These are phyloP conservation scores for Odontesthes bonariensis DNA, from an alignment of 2,113 vertebrate species.

Conservation along the genomic window DNA sequence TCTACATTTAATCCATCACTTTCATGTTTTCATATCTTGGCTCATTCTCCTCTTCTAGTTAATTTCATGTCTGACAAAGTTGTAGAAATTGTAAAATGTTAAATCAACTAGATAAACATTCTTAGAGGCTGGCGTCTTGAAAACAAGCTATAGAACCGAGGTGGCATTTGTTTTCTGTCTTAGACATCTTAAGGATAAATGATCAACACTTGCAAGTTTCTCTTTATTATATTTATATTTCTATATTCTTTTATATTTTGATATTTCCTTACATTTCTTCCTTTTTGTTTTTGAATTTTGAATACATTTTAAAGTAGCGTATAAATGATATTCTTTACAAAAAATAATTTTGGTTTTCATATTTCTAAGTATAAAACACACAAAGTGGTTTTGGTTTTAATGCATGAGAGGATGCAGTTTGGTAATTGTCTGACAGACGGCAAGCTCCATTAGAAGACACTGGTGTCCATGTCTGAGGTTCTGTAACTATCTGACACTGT, in stretches of 20 bases:
- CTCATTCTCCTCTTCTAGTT: neutral
- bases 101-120: conserved; percentile 1
- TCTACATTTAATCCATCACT: neutral
- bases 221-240: neutral
- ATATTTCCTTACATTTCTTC: too few species aligned
- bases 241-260: neutral
- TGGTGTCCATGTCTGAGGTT: neutral
- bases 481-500: neutral
- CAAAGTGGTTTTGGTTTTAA: conserved; percentile 1
- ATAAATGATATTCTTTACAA: too few species aligned
- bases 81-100: conserved; percentile 7
- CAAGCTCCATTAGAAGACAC: too few species aligned
- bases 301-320: neutral
- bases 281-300: too few species aligned
- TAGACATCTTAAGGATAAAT: neutral
- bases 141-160: neutral
- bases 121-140: neutral
- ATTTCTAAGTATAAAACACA: too few species aligned
- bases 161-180: neutral
- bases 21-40: conserved; percentile 1
- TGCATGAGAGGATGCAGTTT: too few species aligned
- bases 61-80: neutral
- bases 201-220: neutral
- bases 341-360: too few species aligned
- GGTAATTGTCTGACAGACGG: too few species aligned